Evolutionary conservation across 2,888 invertebrate genomes (phyloP), one percentile per base, ranked within the genome.

Genomic region (Phyllotreta striolata): DNA sequence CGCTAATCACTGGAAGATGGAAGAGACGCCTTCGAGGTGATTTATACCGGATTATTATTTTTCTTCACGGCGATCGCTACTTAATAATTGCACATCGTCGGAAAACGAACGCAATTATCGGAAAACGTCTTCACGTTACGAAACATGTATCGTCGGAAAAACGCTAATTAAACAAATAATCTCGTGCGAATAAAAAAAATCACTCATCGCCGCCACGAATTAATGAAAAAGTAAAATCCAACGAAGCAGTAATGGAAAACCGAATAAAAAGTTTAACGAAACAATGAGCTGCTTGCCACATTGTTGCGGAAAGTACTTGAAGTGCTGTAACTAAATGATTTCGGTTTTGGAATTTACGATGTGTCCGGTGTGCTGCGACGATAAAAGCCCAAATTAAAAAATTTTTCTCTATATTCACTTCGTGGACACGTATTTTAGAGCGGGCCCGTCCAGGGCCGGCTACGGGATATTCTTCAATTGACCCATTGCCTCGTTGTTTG

Each of bases 371-470:
- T 24, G 57, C 47, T 56, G 44, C 44, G 39, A 43, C 58, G 52
- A 65, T 65, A 65, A 65, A 65, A 61, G 55, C 54, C 57, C 37
- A 65, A 65, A 65, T 65, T 65, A 65, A 65, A 64, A 65, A 62
- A 47, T 51, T 64, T 55, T 54, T 55, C 59, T 64, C 55, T 51
- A 64, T 59, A 59, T 59, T 38, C 58, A 57, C 58, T 51, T 35
- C 51, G 37, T 10, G 24, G 38, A 39, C 61, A 55, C 62, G 49
- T 57, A 61, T 66, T 64, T 62, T 59, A 55, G 44, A 44, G 51
- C 55, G 63, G 58, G 49, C 51, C 58, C 55, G 66, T 61, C 9
- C 47, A 47, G 47, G 24, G 6, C 14, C 34, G 47, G 37, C 44
- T 49, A 10, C 34, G 12, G 9, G 10, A 41, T 41, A n/a, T 41